Conservation (phyloP, 2,113 vertebrate genomes). For the Antennarius striatus region DNA sequence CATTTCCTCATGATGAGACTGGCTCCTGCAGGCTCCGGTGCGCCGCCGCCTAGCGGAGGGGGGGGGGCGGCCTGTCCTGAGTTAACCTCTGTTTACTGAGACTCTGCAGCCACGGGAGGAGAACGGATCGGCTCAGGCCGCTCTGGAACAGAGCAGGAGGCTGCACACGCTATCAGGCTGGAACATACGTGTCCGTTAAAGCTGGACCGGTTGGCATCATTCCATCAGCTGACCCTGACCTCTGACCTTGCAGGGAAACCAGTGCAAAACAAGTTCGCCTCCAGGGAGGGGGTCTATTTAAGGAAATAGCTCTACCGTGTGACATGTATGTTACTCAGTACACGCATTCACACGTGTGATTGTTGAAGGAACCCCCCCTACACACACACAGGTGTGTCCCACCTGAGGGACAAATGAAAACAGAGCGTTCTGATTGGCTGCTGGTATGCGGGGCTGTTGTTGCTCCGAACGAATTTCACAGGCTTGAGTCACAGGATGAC, state of each 20-base stretch:
- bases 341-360: too few relatives aligned
- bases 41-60: constrained; percentile 38
- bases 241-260: constrained; percentile 14
- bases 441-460: not conserved
- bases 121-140: too few relatives aligned
- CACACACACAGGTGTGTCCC: too few relatives aligned
- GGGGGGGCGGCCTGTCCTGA: not conserved
- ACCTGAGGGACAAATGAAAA: not conserved
- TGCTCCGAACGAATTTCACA: constrained; percentile 42
- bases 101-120: not conserved
- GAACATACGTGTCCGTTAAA: too few relatives aligned
- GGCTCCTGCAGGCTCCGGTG: constrained; percentile 4
- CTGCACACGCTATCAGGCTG: not conserved
- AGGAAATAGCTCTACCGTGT: too few relatives aligned
- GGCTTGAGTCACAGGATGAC: constrained; percentile 73
- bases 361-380: too few relatives aligned
- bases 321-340: too few relatives aligned
- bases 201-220: not conserved
- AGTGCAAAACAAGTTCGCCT: not conserved
- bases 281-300: not conserved
- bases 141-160: too few relatives aligned
- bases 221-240: constrained; percentile 33
- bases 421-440: not conserved
- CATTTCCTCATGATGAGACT: constrained; percentile 33
- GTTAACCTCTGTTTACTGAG: not conserved